Conservation (phyloP, 2,888 invertebrate genomes). For the Nephrotoma guestfalica region DNA sequence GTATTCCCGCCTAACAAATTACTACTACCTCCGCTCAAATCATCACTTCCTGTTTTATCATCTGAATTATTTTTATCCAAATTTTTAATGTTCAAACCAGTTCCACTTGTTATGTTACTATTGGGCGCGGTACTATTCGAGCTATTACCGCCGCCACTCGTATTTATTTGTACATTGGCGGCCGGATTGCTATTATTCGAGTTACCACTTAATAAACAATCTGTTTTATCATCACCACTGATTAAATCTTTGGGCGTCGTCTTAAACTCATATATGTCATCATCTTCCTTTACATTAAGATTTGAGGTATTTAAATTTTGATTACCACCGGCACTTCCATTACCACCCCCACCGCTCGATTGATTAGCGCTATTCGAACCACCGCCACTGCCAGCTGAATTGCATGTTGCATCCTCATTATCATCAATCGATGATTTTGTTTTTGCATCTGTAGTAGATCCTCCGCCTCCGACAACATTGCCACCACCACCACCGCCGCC, state of each 20-base stretch:
- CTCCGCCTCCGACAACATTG: neutral
- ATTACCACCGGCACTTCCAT: slow-evolving; percentile 3
- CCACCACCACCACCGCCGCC: neutral
- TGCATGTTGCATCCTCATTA: neutral
- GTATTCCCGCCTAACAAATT: neutral
- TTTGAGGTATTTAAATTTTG: neutral
- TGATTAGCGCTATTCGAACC: neutral
- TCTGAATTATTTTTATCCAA: neutral
- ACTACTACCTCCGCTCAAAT: neutral
- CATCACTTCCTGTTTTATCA: neutral
- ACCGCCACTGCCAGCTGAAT: slow-evolving; percentile 7
- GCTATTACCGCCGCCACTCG: neutral
- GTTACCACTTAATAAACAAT: slow-evolving; percentile 14
- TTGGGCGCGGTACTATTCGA: neutral
- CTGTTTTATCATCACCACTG: slow-evolving; percentile 16
- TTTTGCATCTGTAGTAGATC: neutral
- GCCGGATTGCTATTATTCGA: neutral
- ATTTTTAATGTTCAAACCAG: neutral
- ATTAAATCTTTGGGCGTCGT: slow-evolving; percentile 17
- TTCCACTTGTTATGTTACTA: neutral
- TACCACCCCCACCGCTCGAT: slow-evolving; percentile 6
- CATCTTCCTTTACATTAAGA: slow-evolving; percentile 13
- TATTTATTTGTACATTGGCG: neutral
- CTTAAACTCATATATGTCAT: slow-evolving; percentile 17
- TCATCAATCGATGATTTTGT: neutral